phyloP scores from a whole-genome alignment of 2,113 vertebrate genomes.

The Trinectes maculatus region DNA sequence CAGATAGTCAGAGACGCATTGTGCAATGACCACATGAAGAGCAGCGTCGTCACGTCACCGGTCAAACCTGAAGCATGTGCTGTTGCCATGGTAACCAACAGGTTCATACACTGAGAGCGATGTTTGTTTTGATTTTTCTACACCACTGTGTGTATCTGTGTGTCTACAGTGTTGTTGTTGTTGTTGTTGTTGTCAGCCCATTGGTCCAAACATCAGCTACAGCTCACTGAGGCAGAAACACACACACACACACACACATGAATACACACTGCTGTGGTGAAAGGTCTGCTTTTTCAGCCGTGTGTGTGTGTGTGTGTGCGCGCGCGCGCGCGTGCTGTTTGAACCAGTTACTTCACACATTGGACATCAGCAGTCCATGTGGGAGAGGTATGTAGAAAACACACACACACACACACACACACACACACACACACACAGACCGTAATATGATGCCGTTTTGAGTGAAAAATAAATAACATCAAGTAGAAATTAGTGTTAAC shows the following conservation, averaged over 20 bases:
- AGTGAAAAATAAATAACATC: too few relatives aligned
- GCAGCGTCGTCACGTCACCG: too few relatives aligned
- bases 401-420: neutral
- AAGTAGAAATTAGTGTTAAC: too few relatives aligned
- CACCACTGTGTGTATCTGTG: constrained; percentile 5
- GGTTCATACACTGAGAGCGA: neutral
- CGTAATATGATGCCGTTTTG: too few relatives aligned
- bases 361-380: neutral
- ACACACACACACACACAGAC: too few relatives aligned
- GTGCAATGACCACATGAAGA: too few relatives aligned
- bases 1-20: too few relatives aligned
- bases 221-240: constrained; percentile 41
- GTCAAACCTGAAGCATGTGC: too few relatives aligned
- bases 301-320: constrained; percentile 4
- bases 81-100: constrained; percentile 11
- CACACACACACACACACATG: constrained; percentile 9
- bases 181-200: constrained; percentile 7
- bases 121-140: too few relatives aligned
- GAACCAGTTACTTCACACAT: constrained; percentile 21
- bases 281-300: too few relatives aligned
- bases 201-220: constrained; percentile 35
- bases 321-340: too few relatives aligned
- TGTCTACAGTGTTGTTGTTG: constrained; percentile 10
- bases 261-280: constrained; percentile 7
- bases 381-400: constrained; percentile 14